Evolutionary conservation across 1,140 invertebrate species (phyloP).

Genomic region (Eulimnadia texana): DNA sequence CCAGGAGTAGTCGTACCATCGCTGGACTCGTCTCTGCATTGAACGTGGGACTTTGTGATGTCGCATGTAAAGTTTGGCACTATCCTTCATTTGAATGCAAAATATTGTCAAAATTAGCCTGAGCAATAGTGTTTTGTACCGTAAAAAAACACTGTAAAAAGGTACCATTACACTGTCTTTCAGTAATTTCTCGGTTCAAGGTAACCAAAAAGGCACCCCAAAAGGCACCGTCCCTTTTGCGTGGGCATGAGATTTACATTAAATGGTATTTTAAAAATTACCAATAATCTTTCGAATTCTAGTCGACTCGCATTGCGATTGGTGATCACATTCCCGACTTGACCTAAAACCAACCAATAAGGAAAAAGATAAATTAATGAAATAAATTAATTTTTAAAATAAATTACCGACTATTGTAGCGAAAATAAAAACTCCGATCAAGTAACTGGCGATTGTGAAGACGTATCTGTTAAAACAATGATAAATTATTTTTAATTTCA

Average conservation of each 20-base stretch:
- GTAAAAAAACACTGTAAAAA: too few relatives aligned
- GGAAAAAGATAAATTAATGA: conserved; percentile 5
- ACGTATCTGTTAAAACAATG: conserved; percentile 54
- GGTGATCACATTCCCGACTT: conserved; percentile 94
- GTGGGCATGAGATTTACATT: too few relatives aligned
- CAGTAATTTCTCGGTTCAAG: background rate
- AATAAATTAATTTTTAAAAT: background rate
- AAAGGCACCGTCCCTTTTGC: too few relatives aligned
- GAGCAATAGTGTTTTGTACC: too few relatives aligned
- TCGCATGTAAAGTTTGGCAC: conserved; percentile 92
- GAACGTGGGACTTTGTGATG: conserved; percentile 90
- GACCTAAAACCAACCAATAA: conserved; percentile 37
- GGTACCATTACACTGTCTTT: too few relatives aligned
- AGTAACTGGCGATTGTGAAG: conserved; percentile 90
- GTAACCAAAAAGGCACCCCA: too few relatives aligned
- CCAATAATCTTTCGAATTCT: conserved; percentile 81
- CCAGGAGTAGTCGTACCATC: conserved; percentile 97
- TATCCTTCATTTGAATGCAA: conserved; percentile 41
- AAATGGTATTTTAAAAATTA: conserved; percentile 21
- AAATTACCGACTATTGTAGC: conserved; percentile 79
- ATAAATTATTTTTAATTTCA: too few relatives aligned
- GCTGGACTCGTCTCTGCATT: conserved; percentile 81
- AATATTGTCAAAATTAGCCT: background rate
- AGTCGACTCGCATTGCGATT: conserved; percentile 92
- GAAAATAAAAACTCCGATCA: conserved; percentile 94